phyloP scores from a whole-genome alignment of 2,888 invertebrate genomes.

The Aromia moschata region DNA sequence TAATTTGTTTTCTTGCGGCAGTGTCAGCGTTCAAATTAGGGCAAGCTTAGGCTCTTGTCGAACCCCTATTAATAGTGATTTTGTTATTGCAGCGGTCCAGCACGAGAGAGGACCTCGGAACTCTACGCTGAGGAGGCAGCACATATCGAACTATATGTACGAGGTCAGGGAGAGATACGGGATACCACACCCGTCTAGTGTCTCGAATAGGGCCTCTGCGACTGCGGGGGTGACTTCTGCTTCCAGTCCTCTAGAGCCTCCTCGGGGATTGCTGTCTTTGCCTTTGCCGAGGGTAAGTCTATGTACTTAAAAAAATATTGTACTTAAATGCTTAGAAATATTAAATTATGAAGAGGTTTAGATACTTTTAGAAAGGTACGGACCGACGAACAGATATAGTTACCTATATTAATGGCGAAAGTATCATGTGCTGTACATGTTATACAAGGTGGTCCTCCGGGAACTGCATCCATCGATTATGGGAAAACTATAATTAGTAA shows the following conservation, averaged over 20 bases:
- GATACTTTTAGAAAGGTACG: too few species aligned
- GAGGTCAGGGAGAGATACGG: conserved; percentile 64
- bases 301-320: too few species aligned
- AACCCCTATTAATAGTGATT: conserved; percentile 32
- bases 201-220: conserved; percentile 63
- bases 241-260: conserved; percentile 36
- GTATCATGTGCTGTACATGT: too few species aligned
- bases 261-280: too few species aligned
- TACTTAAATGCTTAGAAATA: too few species aligned
- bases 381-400: too few species aligned
- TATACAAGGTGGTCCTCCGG: too few species aligned
- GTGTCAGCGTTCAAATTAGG: conserved; percentile 7
- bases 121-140: conserved; percentile 93
- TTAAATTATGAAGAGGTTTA: too few species aligned
- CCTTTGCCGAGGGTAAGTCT: too few species aligned
- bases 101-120: conserved; percentile 97
- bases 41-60: conserved; percentile 5
- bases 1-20: conserved; percentile 36
- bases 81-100: conserved; percentile 85
- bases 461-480: too few species aligned
- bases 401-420: too few species aligned
- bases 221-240: conserved; percentile 41
- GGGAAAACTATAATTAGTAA: too few species aligned
- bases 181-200: conserved; percentile 55
- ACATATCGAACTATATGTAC: conserved; percentile 86